Evolutionary conservation across 2,113 vertebrate genomes (phyloP), one percentile per base, ranked within the genome.

Genomic region (Brachirus orientalis): DNA sequence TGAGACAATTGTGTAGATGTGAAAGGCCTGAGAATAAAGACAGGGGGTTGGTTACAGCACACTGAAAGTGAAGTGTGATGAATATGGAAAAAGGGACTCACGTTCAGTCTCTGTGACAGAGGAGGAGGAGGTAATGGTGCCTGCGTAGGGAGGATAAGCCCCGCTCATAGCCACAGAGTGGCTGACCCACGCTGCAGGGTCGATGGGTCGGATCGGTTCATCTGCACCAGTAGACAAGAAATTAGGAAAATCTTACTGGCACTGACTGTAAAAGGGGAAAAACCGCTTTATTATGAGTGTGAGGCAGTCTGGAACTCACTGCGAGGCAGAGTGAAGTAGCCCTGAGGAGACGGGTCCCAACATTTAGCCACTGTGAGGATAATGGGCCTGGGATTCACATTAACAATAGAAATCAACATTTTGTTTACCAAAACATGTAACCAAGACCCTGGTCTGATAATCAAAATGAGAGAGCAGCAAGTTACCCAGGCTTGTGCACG

Each of bases 331-430:
- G 95, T 96, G 86, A 97, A 96, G 80, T 96, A 97, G 22, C 95
- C 94, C 81, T 96, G 95, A 16, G 95, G 95, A 38, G 95, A 94
- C 0, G 95, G 95, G 63, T 97, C 95, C 95, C 95, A 97, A 79
- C 95, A 96, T 87, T 97, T 97, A 1, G 95, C 95, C 83, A 97
- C 95, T 0, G 95, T 96, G 63, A 97, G 91, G 83, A 95, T 94
- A 45, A 97, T 97, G 48, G 95, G 95, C 69, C 95, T 96, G 84
- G n/a, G 17, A 41, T 41, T 59, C 13, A 55, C 1, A 48, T 10
- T 18, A 19, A 7, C 10, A 44, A 18, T 3, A 44, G 3, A 38
- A 55, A 38, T 18, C 17, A 47, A 19, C 8, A 33, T 18, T n/a
- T 8, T 1, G 11, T 6, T 19, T 0, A 12, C 16, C 5, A 45